These are phyloP conservation scores for Nematopogon swammerdamellus DNA, from an alignment of 2,888 invertebrate species.

Conservation along the genomic window DNA sequence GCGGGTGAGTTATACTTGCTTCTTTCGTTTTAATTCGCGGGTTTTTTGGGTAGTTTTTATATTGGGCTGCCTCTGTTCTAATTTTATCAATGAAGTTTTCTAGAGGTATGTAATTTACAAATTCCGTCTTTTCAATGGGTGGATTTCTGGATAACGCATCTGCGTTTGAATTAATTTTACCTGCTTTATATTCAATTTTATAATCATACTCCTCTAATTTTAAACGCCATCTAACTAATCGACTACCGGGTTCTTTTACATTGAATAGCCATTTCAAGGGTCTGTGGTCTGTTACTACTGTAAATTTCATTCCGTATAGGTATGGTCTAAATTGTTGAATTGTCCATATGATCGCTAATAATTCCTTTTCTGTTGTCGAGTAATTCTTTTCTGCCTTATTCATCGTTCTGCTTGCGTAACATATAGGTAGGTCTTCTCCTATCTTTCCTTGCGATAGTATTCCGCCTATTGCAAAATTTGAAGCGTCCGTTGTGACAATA, in stretches of 20 bases:
- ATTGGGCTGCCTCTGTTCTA: too few species aligned
- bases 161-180: conserved; percentile 17
- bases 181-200: conserved; percentile 18
- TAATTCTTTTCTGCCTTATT: conserved; percentile 23
- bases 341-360: conserved; percentile 23
- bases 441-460: conserved; percentile 6
- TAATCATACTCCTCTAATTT: conserved; percentile 21
- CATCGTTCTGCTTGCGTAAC: conserved; percentile 21
- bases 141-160: conserved; percentile 18
- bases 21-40: too few species aligned
- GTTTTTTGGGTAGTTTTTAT: too few species aligned
- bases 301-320: conserved; percentile 22
- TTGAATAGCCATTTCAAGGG: conserved; percentile 22
- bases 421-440: conserved; percentile 20
- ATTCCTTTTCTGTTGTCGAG: conserved; percentile 23
- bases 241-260: conserved; percentile 17
- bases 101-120: too few species aligned
- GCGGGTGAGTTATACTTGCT: too few species aligned
- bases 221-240: conserved; percentile 19
- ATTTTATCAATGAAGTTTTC: too few species aligned
- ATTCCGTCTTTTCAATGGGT: too few species aligned
- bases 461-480: conserved; percentile 17
- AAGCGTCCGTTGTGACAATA: conserved; percentile 22
- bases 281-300: conserved; percentile 22
- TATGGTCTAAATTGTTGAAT: conserved; percentile 24